Conservation (phyloP, 2,113 vertebrate genomes). For the Eudorcas thomsonii region DNA sequence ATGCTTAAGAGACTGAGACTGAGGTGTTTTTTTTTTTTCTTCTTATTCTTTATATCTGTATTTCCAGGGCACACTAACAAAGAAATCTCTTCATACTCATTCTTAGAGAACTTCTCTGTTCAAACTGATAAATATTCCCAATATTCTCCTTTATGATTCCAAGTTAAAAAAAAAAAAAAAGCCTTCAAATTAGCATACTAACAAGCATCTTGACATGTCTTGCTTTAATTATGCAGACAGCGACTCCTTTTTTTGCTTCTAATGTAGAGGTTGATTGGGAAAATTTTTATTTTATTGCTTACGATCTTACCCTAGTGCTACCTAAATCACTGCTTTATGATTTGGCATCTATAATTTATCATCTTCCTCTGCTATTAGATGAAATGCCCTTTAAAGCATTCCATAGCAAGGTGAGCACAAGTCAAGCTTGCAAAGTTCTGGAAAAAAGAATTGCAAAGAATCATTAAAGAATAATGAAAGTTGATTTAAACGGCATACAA, state of each 20-base stretch:
- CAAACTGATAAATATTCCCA: conserved; percentile 35
- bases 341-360: conserved; percentile 70
- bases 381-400: conserved; percentile 56
- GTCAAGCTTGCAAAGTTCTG: conserved; percentile 55
- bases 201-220: conserved; percentile 4
- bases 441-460: conserved; percentile 53
- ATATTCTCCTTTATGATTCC: conserved; percentile 49
- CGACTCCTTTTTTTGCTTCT: conserved; percentile 46
- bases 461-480: conserved; percentile 69
- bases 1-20: background rate
- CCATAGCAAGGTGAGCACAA: conserved; percentile 57
- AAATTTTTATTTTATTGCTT: conserved; percentile 56
- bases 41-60: background rate
- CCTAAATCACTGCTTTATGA: conserved; percentile 44
- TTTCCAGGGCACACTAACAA: conserved; percentile 24
- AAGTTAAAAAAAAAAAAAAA: background rate
- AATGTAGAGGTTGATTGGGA: conserved; percentile 41
- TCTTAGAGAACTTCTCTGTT: conserved; percentile 32
- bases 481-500: conserved; percentile 44
- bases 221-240: conserved; percentile 60
- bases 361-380: conserved; percentile 50
- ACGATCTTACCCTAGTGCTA: conserved; percentile 31
- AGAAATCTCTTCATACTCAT: conserved; percentile 21
- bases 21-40: too few relatives aligned
- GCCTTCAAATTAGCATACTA: conserved; percentile 43